Conservation (phyloP, 2,797 vertebrate genomes). For the Acrossocheilus wenchowensis region DNA sequence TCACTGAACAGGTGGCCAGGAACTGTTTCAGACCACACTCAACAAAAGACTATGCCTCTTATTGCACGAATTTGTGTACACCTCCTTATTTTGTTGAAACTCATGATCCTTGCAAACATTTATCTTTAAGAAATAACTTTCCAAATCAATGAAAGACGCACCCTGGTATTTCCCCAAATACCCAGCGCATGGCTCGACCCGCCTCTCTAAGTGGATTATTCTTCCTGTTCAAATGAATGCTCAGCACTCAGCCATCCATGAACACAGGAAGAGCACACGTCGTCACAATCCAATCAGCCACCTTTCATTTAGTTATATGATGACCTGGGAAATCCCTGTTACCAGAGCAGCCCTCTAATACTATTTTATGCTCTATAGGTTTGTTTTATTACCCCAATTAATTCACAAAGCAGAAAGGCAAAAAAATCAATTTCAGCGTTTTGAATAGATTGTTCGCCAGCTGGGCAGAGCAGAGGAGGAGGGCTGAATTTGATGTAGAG, state of each 20-base stretch:
- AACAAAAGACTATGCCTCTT: no score
- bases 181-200: constrained; percentile 4
- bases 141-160: constrained; percentile 24
- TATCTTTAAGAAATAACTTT: constrained; percentile 25
- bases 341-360: constrained; percentile 49
- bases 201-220: constrained; percentile 60
- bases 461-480: neutral
- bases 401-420: constrained; percentile 54
- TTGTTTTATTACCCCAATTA: constrained; percentile 61
- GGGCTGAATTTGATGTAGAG: neutral
- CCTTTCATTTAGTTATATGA: constrained; percentile 54
- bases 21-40: neutral
- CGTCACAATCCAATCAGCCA: constrained; percentile 53
- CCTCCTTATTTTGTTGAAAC: neutral
- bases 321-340: constrained; percentile 56
- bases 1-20: neutral
- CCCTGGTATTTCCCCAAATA: constrained; percentile 25
- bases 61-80: neutral
- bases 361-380: constrained; percentile 60
- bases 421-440: constrained; percentile 52
- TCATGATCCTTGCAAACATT: constrained; percentile 8
- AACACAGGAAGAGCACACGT: constrained; percentile 49
- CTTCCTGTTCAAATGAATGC: constrained; percentile 46
- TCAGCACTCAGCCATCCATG: constrained; percentile 57
- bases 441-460: constrained; percentile 32